Base-by-base conservation (phyloP, 2,888 invertebrate genomes). In the Phymatocera aterrima region DNA sequence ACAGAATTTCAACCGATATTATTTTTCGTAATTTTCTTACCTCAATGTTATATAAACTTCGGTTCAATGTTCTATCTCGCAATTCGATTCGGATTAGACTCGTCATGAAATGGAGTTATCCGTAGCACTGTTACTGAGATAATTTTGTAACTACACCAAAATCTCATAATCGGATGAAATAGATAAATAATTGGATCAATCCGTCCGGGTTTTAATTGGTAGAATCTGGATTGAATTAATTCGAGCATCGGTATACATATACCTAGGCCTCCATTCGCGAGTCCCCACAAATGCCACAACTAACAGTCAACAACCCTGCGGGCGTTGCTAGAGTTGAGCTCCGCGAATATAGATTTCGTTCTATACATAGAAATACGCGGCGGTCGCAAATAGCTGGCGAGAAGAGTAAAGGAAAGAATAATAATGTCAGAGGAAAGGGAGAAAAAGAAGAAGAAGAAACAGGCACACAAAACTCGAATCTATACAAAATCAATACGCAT, bases 281-380 rank as follows among this genome's bases (percentile, higher is more conserved):
- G 72, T 31, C 43, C 46, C n/a, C n/a, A n/a, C n/a, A n/a, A n/a
- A n/a, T n/a, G n/a, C n/a, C n/a, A n/a, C n/a, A n/a, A n/a, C n/a
- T n/a, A 28, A 51, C 72, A 72, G 72, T 72, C 72, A 72, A 72
- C 72, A 72, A 72, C 72, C 72, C 48, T 43, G n/a, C n/a, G 68
- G 68, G 2, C 68, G 68, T 10, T 34, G n/a, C 72, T 12, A 72
- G 72, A 72, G 51, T 72, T 34, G 51, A 72, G 51, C 72, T 37
- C 18, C 28, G 72, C 51, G 72, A 34, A 48, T 34, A 51, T 72
- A 72, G 51, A 72, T 72, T 72, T 4, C 10, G 46, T 21, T 72
- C 48, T 72, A 72, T 72, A 48, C n/a, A 72, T 72, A 51, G 48
- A 48, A 24, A 34, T 51, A 72, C 51, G 51, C 18, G 18, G 51